Base-by-base conservation (phyloP, 2,113 vertebrate species). In the Nymphicus hollandicus region DNA sequence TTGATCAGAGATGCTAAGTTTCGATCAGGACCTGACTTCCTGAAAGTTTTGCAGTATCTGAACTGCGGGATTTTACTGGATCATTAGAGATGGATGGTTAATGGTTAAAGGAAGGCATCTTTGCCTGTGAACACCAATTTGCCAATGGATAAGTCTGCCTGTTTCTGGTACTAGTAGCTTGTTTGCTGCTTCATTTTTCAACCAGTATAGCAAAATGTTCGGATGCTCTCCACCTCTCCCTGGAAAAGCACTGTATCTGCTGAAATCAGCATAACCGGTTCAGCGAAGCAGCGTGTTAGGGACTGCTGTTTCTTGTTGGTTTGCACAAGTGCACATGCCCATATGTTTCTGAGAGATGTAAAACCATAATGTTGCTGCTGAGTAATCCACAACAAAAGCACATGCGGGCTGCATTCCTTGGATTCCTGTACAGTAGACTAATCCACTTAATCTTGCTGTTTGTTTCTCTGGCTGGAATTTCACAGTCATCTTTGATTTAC, bases 351-450 rank as follows among this genome's bases (percentile, higher is more conserved):
- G 94, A 81, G 92, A 96, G 96, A 96, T 79, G 95, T 76, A 96
- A 97, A 97, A 88, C 92, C 96, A 52, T 93, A 94, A 91, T 83
- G 96, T 93, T 97, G 96, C 95, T 97, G 97, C 98, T 97, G 97
- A 97, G 96, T 96, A 97, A 98, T 97, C 96, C 98, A 97, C 97
- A 97, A 96, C 97, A 97, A 97, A 97, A 97, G 97, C 98, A 96
- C 97, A 97, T 90, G 97, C 55, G 3, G 83, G 82, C 94, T 84
- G 65, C 97, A 96, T 98, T 98, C 97, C 97, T 96, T 19, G 47
- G 96, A 98, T 98, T 98, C 97, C 96, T 97, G 95, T 98, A 98
- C 98, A 98, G 97, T 97, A 97, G 95, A 89, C 98, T 98, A 98
- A 98, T 98, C 98, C 97, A 94, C 95, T 98, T 98, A 97, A 98